Conservation (phyloP, 2,113 vertebrate species). For the Chascanopsetta lugubris region DNA sequence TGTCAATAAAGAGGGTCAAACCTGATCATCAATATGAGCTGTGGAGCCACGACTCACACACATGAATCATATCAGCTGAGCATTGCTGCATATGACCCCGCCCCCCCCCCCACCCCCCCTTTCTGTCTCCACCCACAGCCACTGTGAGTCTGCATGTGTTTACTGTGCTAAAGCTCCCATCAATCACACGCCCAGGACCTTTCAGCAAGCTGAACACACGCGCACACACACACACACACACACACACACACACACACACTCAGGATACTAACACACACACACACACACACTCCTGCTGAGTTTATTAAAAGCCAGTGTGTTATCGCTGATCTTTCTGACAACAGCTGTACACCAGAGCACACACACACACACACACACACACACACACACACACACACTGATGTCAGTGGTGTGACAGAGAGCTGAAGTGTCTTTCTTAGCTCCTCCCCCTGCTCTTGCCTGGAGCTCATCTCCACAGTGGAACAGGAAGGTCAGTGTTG, state of each 20-base stretch:
- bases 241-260: slow-evolving; percentile 30
- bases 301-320: slow-evolving; percentile 66
- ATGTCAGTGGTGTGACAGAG: slow-evolving; percentile 23
- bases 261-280: slow-evolving; percentile 25
- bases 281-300: slow-evolving; percentile 37
- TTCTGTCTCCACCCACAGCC: slow-evolving; percentile 8
- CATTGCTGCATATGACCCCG: slow-evolving; percentile 46
- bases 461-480: slow-evolving; percentile 31
- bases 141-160: slow-evolving; percentile 35
- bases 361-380: slow-evolving; percentile 20
- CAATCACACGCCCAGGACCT: slow-evolving; percentile 64
- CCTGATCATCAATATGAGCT: slow-evolving; percentile 62
- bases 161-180: slow-evolving; percentile 57
- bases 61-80: slow-evolving; percentile 69
- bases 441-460: slow-evolving; percentile 52
- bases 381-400: slow-evolving; percentile 1
- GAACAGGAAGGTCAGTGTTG: slow-evolving; percentile 69
- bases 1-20: slow-evolving; percentile 53
- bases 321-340: slow-evolving; percentile 63
- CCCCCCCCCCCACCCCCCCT: slow-evolving; percentile 33
- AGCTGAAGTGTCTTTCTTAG: slow-evolving; percentile 60
- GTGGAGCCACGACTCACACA: slow-evolving; percentile 20
- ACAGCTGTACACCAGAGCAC: slow-evolving; percentile 33
- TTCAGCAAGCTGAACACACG: slow-evolving; percentile 38
- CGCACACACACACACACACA: slow-evolving; percentile 30